Evolutionary conservation across 2,113 vertebrate genomes (phyloP), one percentile per base, ranked within the genome.

Genomic region (Bubalus kerabau): DNA sequence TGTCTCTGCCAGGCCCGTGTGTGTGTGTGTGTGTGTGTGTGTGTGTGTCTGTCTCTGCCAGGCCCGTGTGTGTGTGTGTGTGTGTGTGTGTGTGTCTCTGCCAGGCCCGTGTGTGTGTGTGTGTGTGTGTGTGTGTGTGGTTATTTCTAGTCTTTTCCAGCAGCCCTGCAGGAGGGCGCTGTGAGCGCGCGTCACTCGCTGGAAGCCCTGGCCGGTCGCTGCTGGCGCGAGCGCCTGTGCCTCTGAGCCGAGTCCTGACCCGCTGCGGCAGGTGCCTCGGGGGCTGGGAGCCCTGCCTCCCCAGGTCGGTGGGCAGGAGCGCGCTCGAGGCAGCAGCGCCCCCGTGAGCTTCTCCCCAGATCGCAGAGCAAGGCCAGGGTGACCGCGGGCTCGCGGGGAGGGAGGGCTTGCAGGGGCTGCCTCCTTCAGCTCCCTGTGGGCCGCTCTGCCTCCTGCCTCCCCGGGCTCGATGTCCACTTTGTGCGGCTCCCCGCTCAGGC

Each of bases 341-440:
- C 12, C 40, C 0, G 0, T 15, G 64, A 48, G 36, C 94, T 28
- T 48, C 40, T 60, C 30, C 19, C 26, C 74, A 52, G 67, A 13
- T 17, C 5, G 21, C 1, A 43, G 84, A 78, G 74, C 62, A 15
- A 56, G 88, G 17, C 91, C 8, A 6, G 0, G 1, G 76, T n/a
- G 19, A 40, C 4, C 0, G 0, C 3, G 64, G 83, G 40, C 84
- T 52, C 1, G 0, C 0, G 11, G 56, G 54, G 30, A 36, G 17
- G 74, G 30, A 36, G 82, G 32, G 21, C 83, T 78, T 13, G 6
- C 76, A 2, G 1, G 2, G 32, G 15, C 74, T 0, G 0, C 50
- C 50, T 26, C 56, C 59, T 80, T 74, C 11, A 12, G 67, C 83
- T 59, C 57, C 21, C 78, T 12, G 4, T 2, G 60, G 56, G 48